Conservation (phyloP, 2,888 invertebrate species). For the Elysia crispata region DNA sequence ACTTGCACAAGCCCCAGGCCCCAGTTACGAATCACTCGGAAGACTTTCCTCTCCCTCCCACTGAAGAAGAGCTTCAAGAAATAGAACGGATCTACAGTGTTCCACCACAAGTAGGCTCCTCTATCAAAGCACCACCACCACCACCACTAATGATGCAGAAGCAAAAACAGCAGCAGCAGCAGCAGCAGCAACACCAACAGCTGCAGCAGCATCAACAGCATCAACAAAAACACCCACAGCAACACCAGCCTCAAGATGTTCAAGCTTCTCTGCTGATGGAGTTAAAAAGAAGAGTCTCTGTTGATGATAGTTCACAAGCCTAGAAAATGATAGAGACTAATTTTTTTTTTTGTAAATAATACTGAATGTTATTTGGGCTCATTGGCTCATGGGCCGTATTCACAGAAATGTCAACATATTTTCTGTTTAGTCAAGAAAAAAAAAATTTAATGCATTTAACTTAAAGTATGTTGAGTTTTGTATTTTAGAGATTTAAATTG, state of each 20-base stretch:
- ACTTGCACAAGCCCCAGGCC: slow-evolving; percentile 18
- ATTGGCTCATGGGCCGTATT: not conserved
- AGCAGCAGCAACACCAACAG: slow-evolving; percentile 15
- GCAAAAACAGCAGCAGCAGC: not conserved
- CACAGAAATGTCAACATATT: not conserved
- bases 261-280: slow-evolving; percentile 50
- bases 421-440: not conserved
- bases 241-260: slow-evolving; percentile 31
- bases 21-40: slow-evolving; percentile 44
- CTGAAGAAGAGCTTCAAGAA: slow-evolving; percentile 68
- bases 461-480: too few species aligned
- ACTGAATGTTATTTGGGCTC: not conserved
- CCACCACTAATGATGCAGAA: not conserved
- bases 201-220: slow-evolving; percentile 32
- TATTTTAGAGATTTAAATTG: too few species aligned
- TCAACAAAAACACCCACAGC: not conserved
- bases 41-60: slow-evolving; percentile 71
- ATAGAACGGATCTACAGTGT: slow-evolving; percentile 65
- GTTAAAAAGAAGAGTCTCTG: slow-evolving; percentile 53
- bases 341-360: not conserved
- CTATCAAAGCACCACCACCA: slow-evolving; percentile 30
- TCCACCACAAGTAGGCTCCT: slow-evolving; percentile 55
- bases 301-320: slow-evolving; percentile 51
- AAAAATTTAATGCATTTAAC: too few species aligned
- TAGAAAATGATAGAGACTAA: not conserved